Evolutionary conservation across 2,888 invertebrate species (phyloP).

Genomic region (Lymantria dispar): DNA sequence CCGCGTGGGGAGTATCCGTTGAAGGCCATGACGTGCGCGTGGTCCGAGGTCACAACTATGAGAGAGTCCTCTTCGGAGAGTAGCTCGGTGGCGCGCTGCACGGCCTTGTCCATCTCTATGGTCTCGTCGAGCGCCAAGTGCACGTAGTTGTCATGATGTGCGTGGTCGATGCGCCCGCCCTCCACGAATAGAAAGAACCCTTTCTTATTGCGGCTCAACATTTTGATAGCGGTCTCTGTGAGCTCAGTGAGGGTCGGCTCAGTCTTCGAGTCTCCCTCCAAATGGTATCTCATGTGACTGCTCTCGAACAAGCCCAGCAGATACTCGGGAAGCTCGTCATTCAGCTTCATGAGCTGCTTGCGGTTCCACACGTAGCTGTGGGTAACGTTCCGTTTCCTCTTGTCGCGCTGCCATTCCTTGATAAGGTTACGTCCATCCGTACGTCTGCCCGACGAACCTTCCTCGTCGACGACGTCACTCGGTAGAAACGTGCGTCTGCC

Average conservation of each 20-base stretch:
- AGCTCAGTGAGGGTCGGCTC: constrained; percentile 84
- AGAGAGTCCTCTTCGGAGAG: constrained; percentile 83
- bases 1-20: constrained; percentile 85
- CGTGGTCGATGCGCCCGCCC: constrained; percentile 85
- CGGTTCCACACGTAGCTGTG: constrained; percentile 82
- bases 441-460: constrained; percentile 65
- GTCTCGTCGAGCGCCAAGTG: constrained; percentile 86
- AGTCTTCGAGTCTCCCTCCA: constrained; percentile 67
- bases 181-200: constrained; percentile 90
- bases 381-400: constrained; percentile 46
- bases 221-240: constrained; percentile 84
- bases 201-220: constrained; percentile 83
- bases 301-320: constrained; percentile 84
- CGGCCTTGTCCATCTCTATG: constrained; percentile 83
- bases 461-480: constrained; percentile 68
- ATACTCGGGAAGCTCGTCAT: constrained; percentile 79
- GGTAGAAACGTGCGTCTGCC: constrained; percentile 85
- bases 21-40: constrained; percentile 87
- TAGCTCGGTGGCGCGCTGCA: constrained; percentile 64
- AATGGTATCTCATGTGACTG: constrained; percentile 85
- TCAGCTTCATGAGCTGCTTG: constrained; percentile 69
- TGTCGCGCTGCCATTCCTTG: constrained; percentile 83
- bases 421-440: constrained; percentile 85
- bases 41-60: constrained; percentile 89
- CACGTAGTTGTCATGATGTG: constrained; percentile 83